These are phyloP conservation scores for Tolmerus cingulatus DNA, from an alignment of 2,888 invertebrate species.

Conservation along the genomic window DNA sequence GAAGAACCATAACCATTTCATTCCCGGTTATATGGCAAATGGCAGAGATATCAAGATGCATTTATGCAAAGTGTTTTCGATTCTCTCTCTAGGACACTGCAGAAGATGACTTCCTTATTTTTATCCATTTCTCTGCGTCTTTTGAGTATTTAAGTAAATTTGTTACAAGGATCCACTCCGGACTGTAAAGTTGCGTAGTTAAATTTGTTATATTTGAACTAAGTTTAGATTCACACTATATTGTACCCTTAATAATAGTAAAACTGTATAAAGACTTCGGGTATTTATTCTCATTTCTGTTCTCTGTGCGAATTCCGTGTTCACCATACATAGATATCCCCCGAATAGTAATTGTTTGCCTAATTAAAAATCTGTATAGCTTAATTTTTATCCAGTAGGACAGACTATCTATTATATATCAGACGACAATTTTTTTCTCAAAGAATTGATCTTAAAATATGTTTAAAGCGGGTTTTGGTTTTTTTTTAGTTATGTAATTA, in stretches of 20 bases:
- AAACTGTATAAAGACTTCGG: background rate
- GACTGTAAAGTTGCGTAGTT: background rate
- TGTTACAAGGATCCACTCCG: background rate
- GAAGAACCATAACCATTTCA: background rate
- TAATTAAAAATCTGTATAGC: too few relatives aligned
- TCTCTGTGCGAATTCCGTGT: too few relatives aligned
- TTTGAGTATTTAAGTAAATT: background rate
- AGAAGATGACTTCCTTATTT: background rate
- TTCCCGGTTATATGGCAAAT: background rate
- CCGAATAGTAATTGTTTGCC: too few relatives aligned
- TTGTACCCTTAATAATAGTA: background rate
- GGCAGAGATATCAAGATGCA: background rate
- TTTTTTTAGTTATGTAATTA: too few relatives aligned
- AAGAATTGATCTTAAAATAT: too few relatives aligned
- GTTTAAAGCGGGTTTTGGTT: too few relatives aligned
- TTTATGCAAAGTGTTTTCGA: background rate
- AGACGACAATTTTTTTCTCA: too few relatives aligned
- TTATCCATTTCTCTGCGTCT: background rate
- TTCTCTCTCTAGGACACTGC: background rate
- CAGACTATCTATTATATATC: too few relatives aligned
- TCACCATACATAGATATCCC: too few relatives aligned
- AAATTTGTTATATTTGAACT: background rate
- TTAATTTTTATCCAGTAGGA: too few relatives aligned
- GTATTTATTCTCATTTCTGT: too few relatives aligned
- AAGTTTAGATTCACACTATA: background rate